Conservation (phyloP, 2,113 vertebrate genomes). For the Ia io region DNA sequence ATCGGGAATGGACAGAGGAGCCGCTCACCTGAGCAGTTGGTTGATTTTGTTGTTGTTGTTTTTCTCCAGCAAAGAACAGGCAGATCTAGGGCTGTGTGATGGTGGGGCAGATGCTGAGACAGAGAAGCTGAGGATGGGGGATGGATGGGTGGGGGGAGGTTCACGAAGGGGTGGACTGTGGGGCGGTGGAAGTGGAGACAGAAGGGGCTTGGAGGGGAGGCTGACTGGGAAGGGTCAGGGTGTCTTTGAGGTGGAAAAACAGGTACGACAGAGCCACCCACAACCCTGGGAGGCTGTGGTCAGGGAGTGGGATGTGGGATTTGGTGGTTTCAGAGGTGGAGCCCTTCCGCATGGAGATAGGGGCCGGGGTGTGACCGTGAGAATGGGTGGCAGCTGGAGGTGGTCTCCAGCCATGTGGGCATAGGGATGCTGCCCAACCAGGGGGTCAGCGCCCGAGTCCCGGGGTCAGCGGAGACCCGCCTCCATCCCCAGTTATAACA, state of each 20-base stretch:
- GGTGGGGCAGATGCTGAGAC: not conserved
- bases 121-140: accelerated
- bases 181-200: accelerated
- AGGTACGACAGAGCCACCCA: not conserved
- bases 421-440: not conserved
- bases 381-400: accelerated
- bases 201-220: not conserved
- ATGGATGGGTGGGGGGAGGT: too few species aligned
- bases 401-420: not conserved
- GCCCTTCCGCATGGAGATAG: not conserved
- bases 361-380: not conserved
- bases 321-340: not conserved
- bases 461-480: too few species aligned
- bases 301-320: not conserved
- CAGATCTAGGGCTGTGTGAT: accelerated
- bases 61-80: not conserved
- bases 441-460: not conserved
- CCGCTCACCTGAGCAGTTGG: not conserved
- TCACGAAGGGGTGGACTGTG: not conserved
- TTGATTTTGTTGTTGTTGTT: not conserved
- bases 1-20: not conserved
- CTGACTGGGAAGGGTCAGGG: not conserved
- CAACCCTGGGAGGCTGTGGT: not conserved
- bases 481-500: not conserved
- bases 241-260: not conserved